Evolutionary conservation across 2,797 vertebrate species (phyloP).

Genomic region (Malacoctenus gilli): DNA sequence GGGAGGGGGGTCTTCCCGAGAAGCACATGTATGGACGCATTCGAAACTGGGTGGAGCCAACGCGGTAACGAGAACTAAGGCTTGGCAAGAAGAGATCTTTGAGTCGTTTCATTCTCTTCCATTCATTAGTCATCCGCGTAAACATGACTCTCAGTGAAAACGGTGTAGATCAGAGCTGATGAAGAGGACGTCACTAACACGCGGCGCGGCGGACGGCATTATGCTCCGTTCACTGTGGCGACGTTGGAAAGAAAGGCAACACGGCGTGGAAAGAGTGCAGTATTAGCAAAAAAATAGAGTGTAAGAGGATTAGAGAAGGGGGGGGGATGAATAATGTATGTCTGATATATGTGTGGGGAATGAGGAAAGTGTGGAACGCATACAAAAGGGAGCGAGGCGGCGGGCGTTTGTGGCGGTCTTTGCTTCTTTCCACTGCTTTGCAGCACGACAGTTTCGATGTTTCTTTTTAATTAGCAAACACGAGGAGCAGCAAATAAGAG

Average conservation of each 20-base stretch:
- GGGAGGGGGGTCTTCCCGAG: too few species aligned
- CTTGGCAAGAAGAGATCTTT: too few species aligned
- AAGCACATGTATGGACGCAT: too few species aligned
- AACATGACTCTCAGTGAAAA: slow-evolving; percentile 8
- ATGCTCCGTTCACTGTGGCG: slow-evolving; percentile 12
- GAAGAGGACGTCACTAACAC: neutral
- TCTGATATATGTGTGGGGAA: slow-evolving; percentile 24
- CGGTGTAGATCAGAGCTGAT: neutral
- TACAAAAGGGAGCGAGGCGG: neutral
- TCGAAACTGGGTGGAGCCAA: too few species aligned
- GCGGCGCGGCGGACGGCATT: neutral
- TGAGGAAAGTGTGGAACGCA: neutral
- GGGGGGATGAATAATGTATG: slow-evolving; percentile 42
- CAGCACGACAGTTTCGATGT: neutral
- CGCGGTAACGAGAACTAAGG: too few species aligned
- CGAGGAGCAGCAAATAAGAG: too few species aligned
- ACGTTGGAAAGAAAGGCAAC: neutral
- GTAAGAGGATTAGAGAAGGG: slow-evolving; percentile 17
- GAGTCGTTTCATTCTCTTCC: slow-evolving; percentile 3
- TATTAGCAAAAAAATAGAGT: slow-evolving; percentile 16
- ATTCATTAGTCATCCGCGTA: slow-evolving; percentile 3
- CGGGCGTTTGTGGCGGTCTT: neutral
- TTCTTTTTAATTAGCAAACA: neutral
- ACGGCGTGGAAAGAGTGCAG: neutral
- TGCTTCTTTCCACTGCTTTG: neutral